These are phyloP conservation scores for Empidonax alnorum DNA, from an alignment of 2,113 vertebrate genomes.

Conservation along the genomic window DNA sequence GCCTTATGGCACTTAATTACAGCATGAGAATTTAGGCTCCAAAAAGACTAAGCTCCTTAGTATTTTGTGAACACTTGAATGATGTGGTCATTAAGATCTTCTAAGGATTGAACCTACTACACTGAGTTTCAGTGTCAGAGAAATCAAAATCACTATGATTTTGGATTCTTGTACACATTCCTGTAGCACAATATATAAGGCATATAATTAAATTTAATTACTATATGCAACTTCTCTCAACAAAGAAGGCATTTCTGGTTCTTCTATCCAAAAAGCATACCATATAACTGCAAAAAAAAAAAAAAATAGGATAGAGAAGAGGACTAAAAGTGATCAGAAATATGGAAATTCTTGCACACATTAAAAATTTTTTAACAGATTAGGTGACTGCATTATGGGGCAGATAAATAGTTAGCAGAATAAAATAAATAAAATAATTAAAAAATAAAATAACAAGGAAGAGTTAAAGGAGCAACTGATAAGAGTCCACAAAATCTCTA, in stretches of 20 bases:
- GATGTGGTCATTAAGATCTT: background rate
- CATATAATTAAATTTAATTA: constrained; percentile 74
- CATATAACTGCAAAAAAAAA: background rate
- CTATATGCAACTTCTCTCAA: constrained; percentile 59
- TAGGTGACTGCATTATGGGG: background rate
- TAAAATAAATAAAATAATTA: background rate
- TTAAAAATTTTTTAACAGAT: background rate
- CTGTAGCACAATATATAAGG: constrained; percentile 65
- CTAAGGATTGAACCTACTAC: background rate
- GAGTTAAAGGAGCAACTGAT: background rate
- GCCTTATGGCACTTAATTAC: background rate
- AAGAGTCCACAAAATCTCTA: background rate
- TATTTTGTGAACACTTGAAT: background rate
- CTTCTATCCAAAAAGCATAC: background rate
- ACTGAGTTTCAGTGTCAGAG: background rate
- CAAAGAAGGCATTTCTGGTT: background rate
- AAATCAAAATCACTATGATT: constrained; percentile 61
- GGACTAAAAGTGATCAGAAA: background rate
- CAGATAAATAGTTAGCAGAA: background rate
- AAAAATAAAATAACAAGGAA: background rate
- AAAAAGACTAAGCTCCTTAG: background rate
- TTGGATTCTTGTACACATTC: constrained; percentile 67
- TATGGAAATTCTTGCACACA: background rate
- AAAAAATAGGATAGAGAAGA: background rate
- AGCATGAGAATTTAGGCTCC: background rate